phyloP scores from a whole-genome alignment of 2,888 invertebrate genomes.

The Venusia cambrica region DNA sequence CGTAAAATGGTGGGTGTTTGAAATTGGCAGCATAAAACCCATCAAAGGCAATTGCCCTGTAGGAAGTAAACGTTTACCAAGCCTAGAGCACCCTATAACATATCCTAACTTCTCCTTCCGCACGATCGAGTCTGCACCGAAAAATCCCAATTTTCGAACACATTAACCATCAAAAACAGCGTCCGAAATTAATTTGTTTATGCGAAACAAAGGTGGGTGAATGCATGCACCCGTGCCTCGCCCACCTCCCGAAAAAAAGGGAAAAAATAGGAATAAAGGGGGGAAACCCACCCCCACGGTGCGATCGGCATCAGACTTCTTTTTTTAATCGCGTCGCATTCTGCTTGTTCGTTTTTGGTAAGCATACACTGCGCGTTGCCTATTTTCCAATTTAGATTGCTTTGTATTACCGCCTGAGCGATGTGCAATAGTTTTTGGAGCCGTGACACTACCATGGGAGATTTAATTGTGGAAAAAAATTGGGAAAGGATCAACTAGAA shows the following conservation, averaged over 20 bases:
- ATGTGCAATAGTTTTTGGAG: conserved; percentile 79
- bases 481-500: conserved; percentile 12
- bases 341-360: conserved; percentile 78
- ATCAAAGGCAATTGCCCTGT: conserved; percentile 5
- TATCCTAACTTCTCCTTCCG: conserved; percentile 33
- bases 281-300: conserved; percentile 62
- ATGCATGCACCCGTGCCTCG: conserved; percentile 75
- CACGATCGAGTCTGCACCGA: conserved; percentile 33
- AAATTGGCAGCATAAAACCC: background rate
- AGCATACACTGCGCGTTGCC: conserved; percentile 80
- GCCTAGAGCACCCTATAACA: conserved; percentile 20
- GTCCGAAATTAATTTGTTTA: conserved; percentile 81
- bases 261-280: conserved; percentile 65
- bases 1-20: too few species aligned
- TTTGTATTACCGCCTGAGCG: conserved; percentile 80
- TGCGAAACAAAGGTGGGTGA: conserved; percentile 80
- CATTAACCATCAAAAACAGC: conserved; percentile 79
- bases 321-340: conserved; percentile 81
- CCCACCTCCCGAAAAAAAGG: conserved; percentile 76
- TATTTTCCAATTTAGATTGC: conserved; percentile 82
- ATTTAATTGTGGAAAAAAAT: conserved; percentile 63
- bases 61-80: conserved; percentile 2
- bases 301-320: conserved; percentile 80
- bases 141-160: conserved; percentile 63
- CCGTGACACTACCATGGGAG: conserved; percentile 72